Evolutionary conservation across 2,888 invertebrate genomes (phyloP).

Genomic region (Hipparchia semele): DNA sequence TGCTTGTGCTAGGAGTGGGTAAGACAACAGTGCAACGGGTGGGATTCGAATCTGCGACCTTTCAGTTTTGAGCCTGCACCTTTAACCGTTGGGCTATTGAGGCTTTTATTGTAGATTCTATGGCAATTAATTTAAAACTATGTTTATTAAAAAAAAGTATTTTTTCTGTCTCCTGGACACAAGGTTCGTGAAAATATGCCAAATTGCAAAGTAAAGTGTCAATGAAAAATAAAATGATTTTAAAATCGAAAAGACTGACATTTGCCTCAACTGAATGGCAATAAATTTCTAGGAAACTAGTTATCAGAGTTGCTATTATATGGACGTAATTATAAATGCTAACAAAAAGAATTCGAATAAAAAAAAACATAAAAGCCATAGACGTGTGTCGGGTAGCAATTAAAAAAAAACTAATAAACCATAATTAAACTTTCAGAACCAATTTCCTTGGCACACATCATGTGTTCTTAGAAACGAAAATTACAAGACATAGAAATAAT

Average conservation of each 20-base stretch:
- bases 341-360: slow-evolving; percentile 1
- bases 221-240: too few species aligned
- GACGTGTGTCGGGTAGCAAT: slow-evolving; percentile 2
- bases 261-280: not conserved
- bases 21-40: too few species aligned
- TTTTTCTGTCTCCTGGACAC: too few species aligned
- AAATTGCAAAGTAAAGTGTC: too few species aligned
- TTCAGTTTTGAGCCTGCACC: too few species aligned
- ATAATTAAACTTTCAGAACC: slow-evolving; percentile 25
- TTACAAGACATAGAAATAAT: slow-evolving; percentile 49
- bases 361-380: not conserved
- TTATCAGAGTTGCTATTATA: not conserved
- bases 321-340: not conserved
- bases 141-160: too few species aligned
- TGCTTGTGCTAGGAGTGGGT: too few species aligned
- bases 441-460: slow-evolving; percentile 36
- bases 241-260: too few species aligned
- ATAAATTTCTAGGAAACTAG: slow-evolving; percentile 3
- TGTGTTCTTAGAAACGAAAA: slow-evolving; percentile 34
- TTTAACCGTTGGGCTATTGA: too few species aligned
- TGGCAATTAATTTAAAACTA: too few species aligned
- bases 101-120: not conserved
- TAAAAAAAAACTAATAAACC: slow-evolving; percentile 11
- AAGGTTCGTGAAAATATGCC: too few species aligned
- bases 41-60: too few species aligned